A percentile compares a stretch with the other conserved stretches of the same genome.
Evolutionary conservation across 2,797 vertebrate genomes (phyloP).

Genomic region (Sebastes taczanowskii): DNA sequence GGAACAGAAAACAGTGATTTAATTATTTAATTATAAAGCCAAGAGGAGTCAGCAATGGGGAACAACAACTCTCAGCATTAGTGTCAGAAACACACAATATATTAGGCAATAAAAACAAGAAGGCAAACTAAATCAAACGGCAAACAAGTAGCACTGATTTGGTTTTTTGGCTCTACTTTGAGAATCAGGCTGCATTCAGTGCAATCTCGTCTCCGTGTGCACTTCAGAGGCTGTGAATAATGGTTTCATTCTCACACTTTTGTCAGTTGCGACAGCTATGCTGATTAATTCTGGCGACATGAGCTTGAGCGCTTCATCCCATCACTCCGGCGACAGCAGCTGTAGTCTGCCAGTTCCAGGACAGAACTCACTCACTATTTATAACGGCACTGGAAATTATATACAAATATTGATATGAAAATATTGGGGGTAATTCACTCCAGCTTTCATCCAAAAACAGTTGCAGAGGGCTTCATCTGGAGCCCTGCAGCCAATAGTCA

Average conservation of each 20-base stretch:
- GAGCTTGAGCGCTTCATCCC: constrained; percentile 20
- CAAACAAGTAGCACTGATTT: neutral
- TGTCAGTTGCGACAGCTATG: constrained; percentile 49
- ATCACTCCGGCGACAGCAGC: constrained; percentile 27
- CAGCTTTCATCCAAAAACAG: neutral
- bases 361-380: constrained; percentile 16
- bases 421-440: constrained; percentile 23
- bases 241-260: constrained; percentile 33
- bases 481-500: neutral
- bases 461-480: neutral
- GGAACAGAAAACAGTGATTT: neutral
- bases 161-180: neutral
- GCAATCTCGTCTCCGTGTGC: constrained; percentile 10
- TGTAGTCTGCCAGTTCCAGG: constrained; percentile 4
- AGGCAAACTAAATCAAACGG: neutral
- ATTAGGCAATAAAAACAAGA: neutral
- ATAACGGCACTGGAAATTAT: neutral
- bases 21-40: neutral
- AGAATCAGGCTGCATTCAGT: neutral
- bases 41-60: neutral
- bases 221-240: constrained; percentile 24
- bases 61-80: neutral
- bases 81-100: neutral
- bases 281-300: constrained; percentile 42
- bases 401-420: constrained; percentile 31